Evolutionary conservation across 2,888 invertebrate species (phyloP).

Genomic region (Cantharis lateralis): DNA sequence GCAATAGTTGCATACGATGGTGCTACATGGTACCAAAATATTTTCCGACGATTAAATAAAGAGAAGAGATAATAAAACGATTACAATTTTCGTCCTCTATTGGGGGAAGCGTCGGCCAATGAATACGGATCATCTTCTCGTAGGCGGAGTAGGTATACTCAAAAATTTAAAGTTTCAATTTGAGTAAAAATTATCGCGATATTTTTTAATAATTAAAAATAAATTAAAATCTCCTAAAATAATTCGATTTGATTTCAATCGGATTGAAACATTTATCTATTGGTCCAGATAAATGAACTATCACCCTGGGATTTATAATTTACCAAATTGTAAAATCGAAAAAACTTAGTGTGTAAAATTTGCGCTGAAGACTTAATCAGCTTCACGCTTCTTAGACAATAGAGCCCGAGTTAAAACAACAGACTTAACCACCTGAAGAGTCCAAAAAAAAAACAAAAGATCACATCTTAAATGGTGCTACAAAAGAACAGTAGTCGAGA

Average conservation of each 20-base stretch:
- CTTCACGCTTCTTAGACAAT: not conserved
- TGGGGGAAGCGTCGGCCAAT: conserved; percentile 18
- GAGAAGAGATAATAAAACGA: not conserved
- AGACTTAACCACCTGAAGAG: not conserved
- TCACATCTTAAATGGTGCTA: not conserved
- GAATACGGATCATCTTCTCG: conserved; percentile 2
- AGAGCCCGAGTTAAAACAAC: not conserved
- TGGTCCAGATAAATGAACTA: not conserved
- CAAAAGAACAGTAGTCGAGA: not conserved
- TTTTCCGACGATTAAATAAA: not conserved
- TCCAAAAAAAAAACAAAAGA: not conserved
- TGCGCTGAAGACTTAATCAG: not conserved
- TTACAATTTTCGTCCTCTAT: conserved; percentile 3
- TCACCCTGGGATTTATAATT: not conserved
- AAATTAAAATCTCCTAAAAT: not conserved
- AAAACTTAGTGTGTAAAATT: not conserved
- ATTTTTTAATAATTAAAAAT: not conserved
- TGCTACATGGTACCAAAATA: not conserved
- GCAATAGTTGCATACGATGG: not conserved
- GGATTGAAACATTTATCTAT: not conserved
- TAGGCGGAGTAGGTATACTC: conserved; percentile 5
- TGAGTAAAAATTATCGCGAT: not conserved
- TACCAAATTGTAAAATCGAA: not conserved
- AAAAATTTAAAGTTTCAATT: not conserved
- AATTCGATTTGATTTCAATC: not conserved